Percentiles rank a stretch among this genome's conserved stretches.
Conservation (phyloP, 35 echinoderm and acorn worm species). For the Acanthaster planci region DNA sequence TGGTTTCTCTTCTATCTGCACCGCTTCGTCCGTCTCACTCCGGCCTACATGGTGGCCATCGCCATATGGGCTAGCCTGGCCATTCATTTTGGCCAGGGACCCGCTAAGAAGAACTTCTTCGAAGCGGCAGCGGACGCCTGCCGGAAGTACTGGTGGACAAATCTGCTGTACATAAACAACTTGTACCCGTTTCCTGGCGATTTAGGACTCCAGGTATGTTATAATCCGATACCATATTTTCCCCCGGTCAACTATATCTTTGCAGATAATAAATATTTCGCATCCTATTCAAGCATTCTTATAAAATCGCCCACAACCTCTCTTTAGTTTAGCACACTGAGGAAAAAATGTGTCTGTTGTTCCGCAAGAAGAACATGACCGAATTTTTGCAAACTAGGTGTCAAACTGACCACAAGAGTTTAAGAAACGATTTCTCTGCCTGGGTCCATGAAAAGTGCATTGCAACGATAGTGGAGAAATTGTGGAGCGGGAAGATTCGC, state of each 20-base stretch:
- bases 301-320: too few species aligned
- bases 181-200: constrained; percentile 57
- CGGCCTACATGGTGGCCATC: constrained; percentile 70
- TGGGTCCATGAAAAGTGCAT: too few species aligned
- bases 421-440: too few species aligned
- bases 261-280: too few species aligned
- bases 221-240: not conserved
- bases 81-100: constrained; percentile 59
- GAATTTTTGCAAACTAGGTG: too few species aligned
- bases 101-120: not conserved
- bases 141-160: constrained; percentile 87
- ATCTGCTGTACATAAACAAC: constrained; percentile 92
- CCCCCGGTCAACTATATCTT: not conserved
- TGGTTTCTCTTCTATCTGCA: constrained; percentile 84
- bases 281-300: too few species aligned
- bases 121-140: not conserved
- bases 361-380: too few species aligned
- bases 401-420: too few species aligned
- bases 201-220: not conserved
- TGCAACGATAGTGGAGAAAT: too few species aligned
- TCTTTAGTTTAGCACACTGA: too few species aligned
- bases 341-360: too few species aligned
- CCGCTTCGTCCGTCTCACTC: constrained; percentile 75
- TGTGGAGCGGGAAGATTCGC: too few species aligned
- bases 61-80: constrained; percentile 36